phyloP scores from a whole-genome alignment of 2,113 vertebrate genomes.

The Myrmophylax atrothorax region DNA sequence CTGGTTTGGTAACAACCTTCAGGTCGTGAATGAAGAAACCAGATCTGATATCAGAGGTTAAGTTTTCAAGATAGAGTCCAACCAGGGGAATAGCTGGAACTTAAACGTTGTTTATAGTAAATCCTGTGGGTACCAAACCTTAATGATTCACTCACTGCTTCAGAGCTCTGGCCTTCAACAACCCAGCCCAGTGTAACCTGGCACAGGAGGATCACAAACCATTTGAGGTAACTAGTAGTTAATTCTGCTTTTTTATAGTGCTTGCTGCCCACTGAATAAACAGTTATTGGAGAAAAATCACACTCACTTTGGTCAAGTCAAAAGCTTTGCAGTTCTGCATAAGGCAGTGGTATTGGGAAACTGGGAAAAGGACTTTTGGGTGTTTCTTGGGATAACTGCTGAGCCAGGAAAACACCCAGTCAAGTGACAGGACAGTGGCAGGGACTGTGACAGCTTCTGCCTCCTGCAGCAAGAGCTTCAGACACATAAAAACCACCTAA shows the following conservation, averaged over 20 bases:
- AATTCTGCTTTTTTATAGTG: not conserved
- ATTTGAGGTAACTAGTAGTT: not conserved
- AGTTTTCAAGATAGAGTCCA: not conserved
- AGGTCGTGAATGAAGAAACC: not conserved
- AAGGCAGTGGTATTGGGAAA: not conserved
- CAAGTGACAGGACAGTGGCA: not conserved
- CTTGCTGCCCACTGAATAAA: not conserved
- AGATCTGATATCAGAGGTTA: not conserved
- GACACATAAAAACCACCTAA: not conserved
- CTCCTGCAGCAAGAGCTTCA: not conserved
- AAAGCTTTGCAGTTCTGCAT: not conserved
- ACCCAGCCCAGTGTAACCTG: not conserved
- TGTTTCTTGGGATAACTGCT: not conserved
- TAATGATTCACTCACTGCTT: conserved; percentile 1
- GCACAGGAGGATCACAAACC: not conserved
- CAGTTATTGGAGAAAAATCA: not conserved
- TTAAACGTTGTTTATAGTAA: conserved; percentile 48
- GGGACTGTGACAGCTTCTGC: not conserved
- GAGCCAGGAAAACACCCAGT: not conserved
- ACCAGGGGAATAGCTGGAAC: conserved; percentile 12
- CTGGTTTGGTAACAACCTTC: not conserved
- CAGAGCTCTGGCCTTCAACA: not conserved
- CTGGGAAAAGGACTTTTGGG: not conserved
- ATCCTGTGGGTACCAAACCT: not conserved
- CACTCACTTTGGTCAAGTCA: not conserved